A percentile compares a stretch with the other conserved stretches of the same genome.
Evolutionary conservation across 2,888 invertebrate genomes (phyloP).

Genomic region (Junonia oenone): DNA sequence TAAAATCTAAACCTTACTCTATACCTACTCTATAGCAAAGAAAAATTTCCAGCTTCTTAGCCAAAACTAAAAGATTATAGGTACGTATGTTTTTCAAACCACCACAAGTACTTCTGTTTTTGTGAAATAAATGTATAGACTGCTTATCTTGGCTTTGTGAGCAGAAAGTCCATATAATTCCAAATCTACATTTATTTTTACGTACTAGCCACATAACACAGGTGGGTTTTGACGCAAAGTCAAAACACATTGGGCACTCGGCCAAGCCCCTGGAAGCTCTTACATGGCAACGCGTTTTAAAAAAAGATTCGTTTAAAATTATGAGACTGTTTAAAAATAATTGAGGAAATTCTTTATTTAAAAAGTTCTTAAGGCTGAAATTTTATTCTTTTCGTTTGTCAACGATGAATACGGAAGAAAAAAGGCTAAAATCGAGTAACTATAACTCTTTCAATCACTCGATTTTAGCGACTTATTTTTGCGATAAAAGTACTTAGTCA

Average conservation of each 20-base stretch:
- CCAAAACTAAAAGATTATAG: too few species aligned
- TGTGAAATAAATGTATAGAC: too few species aligned
- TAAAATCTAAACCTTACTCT: too few species aligned
- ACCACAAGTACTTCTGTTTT: too few species aligned
- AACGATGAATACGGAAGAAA: not conserved
- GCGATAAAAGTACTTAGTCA: too few species aligned
- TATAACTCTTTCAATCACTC: too few species aligned
- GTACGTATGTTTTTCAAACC: too few species aligned
- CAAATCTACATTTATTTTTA: not conserved
- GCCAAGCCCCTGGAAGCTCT: constrained; percentile 25
- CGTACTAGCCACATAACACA: constrained; percentile 2
- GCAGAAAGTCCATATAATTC: not conserved
- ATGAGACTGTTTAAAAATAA: not conserved
- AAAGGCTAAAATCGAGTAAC: too few species aligned
- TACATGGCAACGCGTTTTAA: constrained; percentile 20
- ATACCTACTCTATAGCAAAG: too few species aligned
- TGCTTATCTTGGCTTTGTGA: too few species aligned
- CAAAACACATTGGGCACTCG: constrained; percentile 16
- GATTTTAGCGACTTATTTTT: too few species aligned
- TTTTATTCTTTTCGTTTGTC: not conserved
- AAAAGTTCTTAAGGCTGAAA: not conserved
- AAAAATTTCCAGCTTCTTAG: too few species aligned
- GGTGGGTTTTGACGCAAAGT: constrained; percentile 25
- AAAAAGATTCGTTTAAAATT: not conserved
- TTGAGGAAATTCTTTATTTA: not conserved